Evolutionary conservation across 2,113 vertebrate genomes (phyloP).

Genomic region (Heloderma charlesbogerti): DNA sequence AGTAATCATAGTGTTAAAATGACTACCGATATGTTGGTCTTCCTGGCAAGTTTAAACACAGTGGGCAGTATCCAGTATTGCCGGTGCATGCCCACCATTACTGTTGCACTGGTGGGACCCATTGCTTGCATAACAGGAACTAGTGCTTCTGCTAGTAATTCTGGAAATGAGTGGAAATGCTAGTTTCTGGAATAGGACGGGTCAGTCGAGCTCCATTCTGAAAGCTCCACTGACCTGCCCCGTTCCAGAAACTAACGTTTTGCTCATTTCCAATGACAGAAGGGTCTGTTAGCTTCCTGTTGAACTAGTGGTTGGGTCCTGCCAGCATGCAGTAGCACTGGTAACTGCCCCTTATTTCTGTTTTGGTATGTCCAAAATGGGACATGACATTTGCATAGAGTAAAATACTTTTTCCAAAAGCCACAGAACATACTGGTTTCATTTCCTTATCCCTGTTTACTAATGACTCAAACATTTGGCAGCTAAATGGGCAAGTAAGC

Average conservation of each 20-base stretch:
- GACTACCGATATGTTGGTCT: conserved; percentile 22
- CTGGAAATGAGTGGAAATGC: too few species aligned
- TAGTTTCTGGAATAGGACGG: too few species aligned
- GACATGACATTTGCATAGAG: conserved; percentile 31
- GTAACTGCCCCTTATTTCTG: conserved; percentile 3
- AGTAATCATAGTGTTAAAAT: conserved; percentile 7
- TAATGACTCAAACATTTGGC: conserved; percentile 30
- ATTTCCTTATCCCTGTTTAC: conserved; percentile 35
- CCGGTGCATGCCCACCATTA: too few species aligned
- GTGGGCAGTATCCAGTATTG: neutral
- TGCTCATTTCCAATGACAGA: too few species aligned
- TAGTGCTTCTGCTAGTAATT: too few species aligned
- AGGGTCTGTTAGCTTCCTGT: too few species aligned
- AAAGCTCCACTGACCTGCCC: too few species aligned
- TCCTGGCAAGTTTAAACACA: neutral
- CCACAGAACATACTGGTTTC: conserved; percentile 23
- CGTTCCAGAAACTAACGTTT: too few species aligned
- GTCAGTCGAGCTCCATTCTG: too few species aligned
- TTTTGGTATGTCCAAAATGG: conserved; percentile 34
- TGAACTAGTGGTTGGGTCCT: too few species aligned
- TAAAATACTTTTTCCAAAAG: conserved; percentile 22
- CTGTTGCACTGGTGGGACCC: too few species aligned
- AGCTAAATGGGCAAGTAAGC: conserved; percentile 30
- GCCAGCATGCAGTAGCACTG: neutral
- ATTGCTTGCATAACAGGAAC: too few species aligned